Percentiles rank a stretch among this genome's conserved stretches.
Evolutionary conservation across 2,797 vertebrate genomes (phyloP).

Genomic region (Anabacerthia variegaticeps): DNA sequence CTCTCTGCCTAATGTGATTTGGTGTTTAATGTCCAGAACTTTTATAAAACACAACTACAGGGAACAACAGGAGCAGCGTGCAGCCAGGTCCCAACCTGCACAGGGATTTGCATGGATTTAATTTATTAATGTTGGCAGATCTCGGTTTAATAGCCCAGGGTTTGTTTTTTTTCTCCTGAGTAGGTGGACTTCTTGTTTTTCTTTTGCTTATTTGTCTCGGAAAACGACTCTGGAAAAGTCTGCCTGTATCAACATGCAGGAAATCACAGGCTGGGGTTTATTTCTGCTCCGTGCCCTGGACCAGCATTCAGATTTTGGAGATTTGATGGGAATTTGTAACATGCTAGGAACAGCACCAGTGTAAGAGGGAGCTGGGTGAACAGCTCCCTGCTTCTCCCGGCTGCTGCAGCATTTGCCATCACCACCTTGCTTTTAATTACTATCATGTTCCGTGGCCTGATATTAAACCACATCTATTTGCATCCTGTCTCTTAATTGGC

Average conservation of each 20-base stretch:
- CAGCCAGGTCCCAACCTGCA: slow-evolving; percentile 16
- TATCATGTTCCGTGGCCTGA: neutral
- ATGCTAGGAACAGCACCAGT: neutral
- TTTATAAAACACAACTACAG: neutral
- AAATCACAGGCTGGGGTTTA: neutral
- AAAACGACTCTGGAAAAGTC: neutral
- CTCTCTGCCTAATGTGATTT: fast-evolving
- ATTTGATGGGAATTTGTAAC: neutral
- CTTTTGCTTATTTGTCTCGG: neutral
- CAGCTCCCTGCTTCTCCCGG: neutral
- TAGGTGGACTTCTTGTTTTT: slow-evolving; percentile 37
- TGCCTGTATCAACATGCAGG: neutral
- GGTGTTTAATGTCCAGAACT: neutral
- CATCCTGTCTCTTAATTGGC: slow-evolving; percentile 36
- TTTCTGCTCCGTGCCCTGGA: neutral
- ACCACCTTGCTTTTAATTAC: neutral
- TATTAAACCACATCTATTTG: neutral
- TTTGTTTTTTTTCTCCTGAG: neutral
- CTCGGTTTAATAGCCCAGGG: neutral
- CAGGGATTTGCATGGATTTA: neutral
- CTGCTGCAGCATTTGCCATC: neutral
- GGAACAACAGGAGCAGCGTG: neutral
- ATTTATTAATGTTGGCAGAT: neutral
- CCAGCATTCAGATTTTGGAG: neutral
- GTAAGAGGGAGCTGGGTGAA: neutral